phyloP scores from a whole-genome alignment of 2,888 invertebrate genomes.

The Caradrina clavipalpis region DNA sequence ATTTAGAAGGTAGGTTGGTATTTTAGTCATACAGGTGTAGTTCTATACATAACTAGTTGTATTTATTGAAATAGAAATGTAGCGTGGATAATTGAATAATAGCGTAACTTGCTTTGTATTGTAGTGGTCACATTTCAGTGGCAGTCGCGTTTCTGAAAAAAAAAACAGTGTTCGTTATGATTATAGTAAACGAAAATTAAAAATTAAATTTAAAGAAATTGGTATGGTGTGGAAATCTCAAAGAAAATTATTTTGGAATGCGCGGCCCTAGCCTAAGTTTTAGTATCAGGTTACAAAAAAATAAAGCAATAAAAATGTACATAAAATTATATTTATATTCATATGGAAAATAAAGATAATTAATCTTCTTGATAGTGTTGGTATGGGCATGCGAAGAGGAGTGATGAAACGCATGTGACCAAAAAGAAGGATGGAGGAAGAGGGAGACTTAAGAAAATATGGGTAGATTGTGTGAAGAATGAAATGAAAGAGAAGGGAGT shows the following conservation, averaged over 20 bases:
- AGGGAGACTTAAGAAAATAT: no score
- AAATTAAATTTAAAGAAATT: slow-evolving; percentile 20
- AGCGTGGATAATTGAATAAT: slow-evolving; percentile 34
- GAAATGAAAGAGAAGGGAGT: no score
- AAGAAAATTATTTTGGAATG: background rate
- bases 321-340: no score
- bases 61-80: slow-evolving; percentile 37
- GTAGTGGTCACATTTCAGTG: slow-evolving; percentile 21
- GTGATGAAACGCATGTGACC: no score
- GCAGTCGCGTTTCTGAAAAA: slow-evolving; percentile 18
- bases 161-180: slow-evolving; percentile 20
- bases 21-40: background rate
- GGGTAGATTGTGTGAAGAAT: no score
- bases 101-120: slow-evolving; percentile 21
- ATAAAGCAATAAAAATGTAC: no score
- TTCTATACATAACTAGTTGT: slow-evolving; percentile 1
- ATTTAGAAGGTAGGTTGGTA: slow-evolving; percentile 4
- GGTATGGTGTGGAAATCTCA: background rate
- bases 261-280: no score
- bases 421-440: no score
- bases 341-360: no score
- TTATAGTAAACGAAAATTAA: slow-evolving; percentile 11
- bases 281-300: no score
- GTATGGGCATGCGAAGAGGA: no score
- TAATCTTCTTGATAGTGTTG: no score